Percentiles rank a stretch among this genome's conserved stretches.
These are phyloP conservation scores for Eupithecia subfuscata DNA, from an alignment of 2,888 invertebrate species.

Conservation along the genomic window DNA sequence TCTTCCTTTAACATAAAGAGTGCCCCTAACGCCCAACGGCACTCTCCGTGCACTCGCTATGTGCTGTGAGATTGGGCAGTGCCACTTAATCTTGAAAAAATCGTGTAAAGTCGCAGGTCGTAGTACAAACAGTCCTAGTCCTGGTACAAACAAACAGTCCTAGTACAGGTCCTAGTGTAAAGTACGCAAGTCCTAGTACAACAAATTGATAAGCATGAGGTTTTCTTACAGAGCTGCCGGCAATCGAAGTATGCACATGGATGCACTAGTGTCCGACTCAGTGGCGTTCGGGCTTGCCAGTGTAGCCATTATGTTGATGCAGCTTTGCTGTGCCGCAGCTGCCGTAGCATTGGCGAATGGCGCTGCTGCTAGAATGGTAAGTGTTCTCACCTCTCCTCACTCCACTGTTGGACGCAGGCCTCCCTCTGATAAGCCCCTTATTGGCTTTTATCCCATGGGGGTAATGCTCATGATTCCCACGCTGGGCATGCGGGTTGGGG, in stretches of 20 bases:
- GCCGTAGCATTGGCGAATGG: constrained; percentile 83
- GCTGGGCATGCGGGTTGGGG: too few relatives aligned
- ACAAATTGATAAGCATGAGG: neutral
- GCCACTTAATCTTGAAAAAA: neutral
- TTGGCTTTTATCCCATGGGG: too few relatives aligned
- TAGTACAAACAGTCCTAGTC: too few relatives aligned
- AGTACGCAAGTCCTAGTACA: neutral
- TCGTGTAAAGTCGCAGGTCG: neutral
- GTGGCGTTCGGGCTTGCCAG: constrained; percentile 80
- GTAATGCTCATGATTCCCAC: too few relatives aligned
- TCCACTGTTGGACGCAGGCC: too few relatives aligned
- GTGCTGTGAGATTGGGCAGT: neutral
- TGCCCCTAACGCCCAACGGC: neutral
- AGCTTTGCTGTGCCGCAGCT: constrained; percentile 77
- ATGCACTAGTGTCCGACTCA: constrained; percentile 82
- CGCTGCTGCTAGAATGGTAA: constrained; percentile 78
- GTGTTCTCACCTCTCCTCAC: neutral
- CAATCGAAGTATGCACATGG: constrained; percentile 75
- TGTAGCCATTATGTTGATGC: constrained; percentile 74
- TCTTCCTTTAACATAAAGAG: neutral
- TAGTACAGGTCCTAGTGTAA: too few relatives aligned
- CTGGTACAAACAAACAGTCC: too few relatives aligned
- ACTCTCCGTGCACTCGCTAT: neutral
- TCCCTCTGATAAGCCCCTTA: too few relatives aligned
- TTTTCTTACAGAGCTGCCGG: constrained; percentile 62